Percentiles rank a stretch among this genome's conserved stretches.
Evolutionary conservation across 2,888 invertebrate species (phyloP).

Genomic region (Ptychoptera contaminata): DNA sequence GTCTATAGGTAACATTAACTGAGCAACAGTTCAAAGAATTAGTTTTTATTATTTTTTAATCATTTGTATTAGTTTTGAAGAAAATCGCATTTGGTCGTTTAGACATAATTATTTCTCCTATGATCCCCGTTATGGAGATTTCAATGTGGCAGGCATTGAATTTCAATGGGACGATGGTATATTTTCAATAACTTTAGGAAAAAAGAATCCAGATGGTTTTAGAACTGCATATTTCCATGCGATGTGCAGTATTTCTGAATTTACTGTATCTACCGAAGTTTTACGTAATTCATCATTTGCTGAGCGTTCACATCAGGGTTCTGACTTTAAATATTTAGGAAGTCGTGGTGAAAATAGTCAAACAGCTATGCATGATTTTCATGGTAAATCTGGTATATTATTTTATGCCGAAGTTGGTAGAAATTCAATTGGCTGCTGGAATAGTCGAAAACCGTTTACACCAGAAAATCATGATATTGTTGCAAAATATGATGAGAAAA

Average conservation of each 20-base stretch:
- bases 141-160: constrained; percentile 45
- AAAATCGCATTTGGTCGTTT: constrained; percentile 51
- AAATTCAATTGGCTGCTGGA: constrained; percentile 41
- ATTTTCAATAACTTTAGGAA: constrained; percentile 52
- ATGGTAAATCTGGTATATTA: constrained; percentile 41
- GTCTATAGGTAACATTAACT: constrained; percentile 25
- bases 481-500: constrained; percentile 37
- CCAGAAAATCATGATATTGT: constrained; percentile 37
- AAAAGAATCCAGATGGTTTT: constrained; percentile 34
- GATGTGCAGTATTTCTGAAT: constrained; percentile 54
- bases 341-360: constrained; percentile 48
- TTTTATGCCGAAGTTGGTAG: constrained; percentile 55
- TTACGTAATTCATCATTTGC: constrained; percentile 38
- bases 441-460: neutral
- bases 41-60: neutral
- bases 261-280: constrained; percentile 48
- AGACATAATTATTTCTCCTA: constrained; percentile 58
- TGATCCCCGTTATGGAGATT: constrained; percentile 51
- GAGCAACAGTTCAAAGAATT: neutral
- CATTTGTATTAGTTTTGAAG: constrained; percentile 30
- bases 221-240: constrained; percentile 60
- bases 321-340: constrained; percentile 44
- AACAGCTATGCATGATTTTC: constrained; percentile 51
- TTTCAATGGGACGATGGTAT: constrained; percentile 73
- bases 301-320: constrained; percentile 35